Percentiles rank a stretch among this genome's conserved stretches.
These are phyloP conservation scores for Diorhabda carinulata DNA, from an alignment of 1,140 invertebrate species.

Conservation along the genomic window DNA sequence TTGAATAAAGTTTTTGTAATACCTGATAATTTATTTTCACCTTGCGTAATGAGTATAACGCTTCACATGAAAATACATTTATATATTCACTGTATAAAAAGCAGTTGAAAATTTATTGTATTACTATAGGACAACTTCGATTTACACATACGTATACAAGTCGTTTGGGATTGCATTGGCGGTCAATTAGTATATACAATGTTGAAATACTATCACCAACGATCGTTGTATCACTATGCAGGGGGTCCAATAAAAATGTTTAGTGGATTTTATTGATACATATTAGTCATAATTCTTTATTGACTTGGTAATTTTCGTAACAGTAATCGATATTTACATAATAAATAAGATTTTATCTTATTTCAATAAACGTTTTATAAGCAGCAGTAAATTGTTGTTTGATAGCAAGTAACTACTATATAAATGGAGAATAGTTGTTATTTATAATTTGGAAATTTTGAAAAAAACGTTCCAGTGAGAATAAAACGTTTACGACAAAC, in stretches of 20 bases:
- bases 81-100: no score
- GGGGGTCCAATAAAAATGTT: neutral
- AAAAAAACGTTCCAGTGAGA: no score
- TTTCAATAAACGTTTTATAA: conserved; percentile 1
- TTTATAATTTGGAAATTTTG: no score
- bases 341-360: neutral
- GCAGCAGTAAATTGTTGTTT: neutral
- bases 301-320: neutral
- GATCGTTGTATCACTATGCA: neutral
- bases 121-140: neutral
- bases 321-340: neutral
- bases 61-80: no score
- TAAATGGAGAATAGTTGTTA: no score
- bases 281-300: neutral
- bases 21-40: no score
- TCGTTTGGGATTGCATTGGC: neutral
- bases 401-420: neutral
- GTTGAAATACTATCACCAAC: neutral
- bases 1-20: no score
- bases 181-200: neutral
- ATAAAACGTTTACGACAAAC: no score
- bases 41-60: no score
- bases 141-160: neutral
- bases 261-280: neutral
- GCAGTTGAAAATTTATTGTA: no score